Conservation (phyloP, 2,797 vertebrate genomes). For the Clarias pachynema region DNA sequence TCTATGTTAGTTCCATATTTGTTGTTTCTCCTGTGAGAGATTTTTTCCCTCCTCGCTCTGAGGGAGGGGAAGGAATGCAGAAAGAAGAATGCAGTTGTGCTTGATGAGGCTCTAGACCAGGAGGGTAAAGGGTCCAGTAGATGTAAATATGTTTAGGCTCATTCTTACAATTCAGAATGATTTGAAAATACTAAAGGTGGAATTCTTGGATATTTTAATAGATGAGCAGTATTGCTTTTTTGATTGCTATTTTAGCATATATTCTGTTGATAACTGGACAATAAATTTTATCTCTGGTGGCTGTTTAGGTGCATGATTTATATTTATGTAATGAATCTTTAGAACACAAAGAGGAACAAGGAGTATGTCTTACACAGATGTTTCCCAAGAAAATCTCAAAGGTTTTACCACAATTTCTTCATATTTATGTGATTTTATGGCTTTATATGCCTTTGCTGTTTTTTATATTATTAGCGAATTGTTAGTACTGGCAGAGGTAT, state of each 20-base stretch:
- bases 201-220: background rate
- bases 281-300: background rate
- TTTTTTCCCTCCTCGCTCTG: background rate
- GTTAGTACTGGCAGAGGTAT: slow-evolving; percentile 25
- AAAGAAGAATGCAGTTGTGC: background rate
- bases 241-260: background rate
- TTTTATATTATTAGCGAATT: background rate
- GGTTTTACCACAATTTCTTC: background rate
- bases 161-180: background rate
- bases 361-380: slow-evolving; percentile 8
- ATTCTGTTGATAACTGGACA: slow-evolving; percentile 1
- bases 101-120: background rate
- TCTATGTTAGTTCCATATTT: slow-evolving; percentile 1
- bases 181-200: background rate
- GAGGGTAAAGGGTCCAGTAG: background rate
- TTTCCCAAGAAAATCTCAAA: background rate
- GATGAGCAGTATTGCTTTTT: background rate
- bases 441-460: background rate
- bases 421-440: background rate
- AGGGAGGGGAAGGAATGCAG: slow-evolving; percentile 6
- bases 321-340: slow-evolving; percentile 31
- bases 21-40: background rate
- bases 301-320: slow-evolving; percentile 31
- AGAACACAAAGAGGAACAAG: slow-evolving; percentile 22
- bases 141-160: background rate